Evolutionary conservation across 2,797 vertebrate genomes (phyloP), one percentile per base, ranked within the genome.

Genomic region (Orestias chungarensis): DNA sequence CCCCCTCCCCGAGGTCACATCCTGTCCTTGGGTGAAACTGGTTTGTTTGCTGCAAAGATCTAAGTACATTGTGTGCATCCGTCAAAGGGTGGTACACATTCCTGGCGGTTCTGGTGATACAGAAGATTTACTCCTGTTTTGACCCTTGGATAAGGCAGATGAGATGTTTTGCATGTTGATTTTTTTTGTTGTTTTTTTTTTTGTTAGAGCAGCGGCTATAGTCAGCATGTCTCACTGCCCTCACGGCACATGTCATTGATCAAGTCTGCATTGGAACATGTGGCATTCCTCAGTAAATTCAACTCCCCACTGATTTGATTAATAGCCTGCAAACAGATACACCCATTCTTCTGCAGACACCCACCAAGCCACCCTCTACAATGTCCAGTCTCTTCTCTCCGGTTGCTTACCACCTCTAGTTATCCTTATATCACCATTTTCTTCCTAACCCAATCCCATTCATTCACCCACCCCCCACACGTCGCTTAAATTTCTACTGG

Each of bases 1-100:
- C 86, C 89, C 90, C 88, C 91, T 90, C 79, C 82, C 79, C 17
- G 77, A 89, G 89, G 73, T 87, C 74, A 76, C 83, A 87, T 93
- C 91, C 92, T 94, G 92, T 89, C 86, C 83, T 86, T 86, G 86
- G 82, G 73, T 84, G 70, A 78, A 88, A 81, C 76, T 49, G 55
- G 25, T 86, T 89, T 88, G 81, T 91, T 92, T 91, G 86, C n/a
- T 88, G 52, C 79, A 69, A 82, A 82, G 83, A 89, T 78, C 55
- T 73, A 78, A 70, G 75, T 72, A 77, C 59, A 86, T 70, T 71
- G 64, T 79, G 70, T 43, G 47, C 6, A 8, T 64, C 62, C 64
- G 59, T 76, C 62, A 25, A 43, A 52, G 31, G 59, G 40, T 46
- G 9, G 33, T 71, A 50, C 18, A 17, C 59, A 47, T 68, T 68